These are phyloP conservation scores for Synodontis membranacea DNA, from an alignment of 2,113 vertebrate species.

Conservation along the genomic window DNA sequence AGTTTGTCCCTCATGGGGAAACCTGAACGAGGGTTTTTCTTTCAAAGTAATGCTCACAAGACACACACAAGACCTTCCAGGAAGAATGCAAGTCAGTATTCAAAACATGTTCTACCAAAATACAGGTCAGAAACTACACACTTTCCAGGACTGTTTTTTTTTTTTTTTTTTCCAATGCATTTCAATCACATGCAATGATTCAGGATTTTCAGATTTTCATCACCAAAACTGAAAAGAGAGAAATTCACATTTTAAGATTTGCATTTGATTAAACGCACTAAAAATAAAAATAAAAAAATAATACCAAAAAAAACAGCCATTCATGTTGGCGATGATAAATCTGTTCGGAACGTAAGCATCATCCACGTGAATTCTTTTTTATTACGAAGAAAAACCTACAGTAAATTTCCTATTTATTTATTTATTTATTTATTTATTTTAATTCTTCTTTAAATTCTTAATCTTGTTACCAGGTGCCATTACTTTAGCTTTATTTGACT, in stretches of 20 bases:
- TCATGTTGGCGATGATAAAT: background rate
- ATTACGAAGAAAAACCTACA: too few relatives aligned
- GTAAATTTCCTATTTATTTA: too few relatives aligned
- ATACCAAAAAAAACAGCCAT: background rate
- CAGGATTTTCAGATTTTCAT: background rate
- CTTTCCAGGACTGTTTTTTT: background rate
- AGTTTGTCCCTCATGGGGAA: background rate
- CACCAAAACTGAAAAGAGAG: background rate
- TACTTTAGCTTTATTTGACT: too few relatives aligned
- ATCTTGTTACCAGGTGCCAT: too few relatives aligned
- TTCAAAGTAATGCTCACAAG: background rate
- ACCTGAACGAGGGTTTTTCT: background rate
- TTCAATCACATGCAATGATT: background rate
- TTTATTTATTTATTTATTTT: too few relatives aligned
- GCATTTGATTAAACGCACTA: background rate
- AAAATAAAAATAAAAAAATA: background rate
- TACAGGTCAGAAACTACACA: background rate
- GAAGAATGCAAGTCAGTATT: conserved; percentile 1
- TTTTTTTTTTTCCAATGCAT: background rate
- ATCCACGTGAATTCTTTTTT: background rate
- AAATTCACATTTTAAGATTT: background rate
- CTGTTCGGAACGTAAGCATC: background rate
- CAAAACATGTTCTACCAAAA: background rate
- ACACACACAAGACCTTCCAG: background rate
- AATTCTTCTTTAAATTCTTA: too few relatives aligned